Base-by-base conservation (phyloP, 2,797 vertebrate species). In the Pangasius macronema region DNA sequence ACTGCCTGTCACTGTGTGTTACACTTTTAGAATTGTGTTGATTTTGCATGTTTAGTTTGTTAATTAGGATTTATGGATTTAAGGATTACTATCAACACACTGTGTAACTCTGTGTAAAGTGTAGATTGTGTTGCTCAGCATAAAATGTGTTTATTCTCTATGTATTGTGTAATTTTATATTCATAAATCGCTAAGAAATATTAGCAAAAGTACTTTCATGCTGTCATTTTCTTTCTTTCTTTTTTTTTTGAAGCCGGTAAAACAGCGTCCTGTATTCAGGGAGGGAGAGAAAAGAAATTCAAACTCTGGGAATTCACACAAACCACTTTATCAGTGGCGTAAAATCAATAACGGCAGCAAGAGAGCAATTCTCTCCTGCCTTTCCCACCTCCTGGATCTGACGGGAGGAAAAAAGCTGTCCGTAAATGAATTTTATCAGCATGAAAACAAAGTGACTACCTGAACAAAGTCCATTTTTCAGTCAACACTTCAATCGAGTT, bases 361-460 rank as follows among this genome's bases (percentile, higher is more conserved):
- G 84, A 87, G 93, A 88, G 92, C 92, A 94, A 93, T 96, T 95
- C 94, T 94, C 93, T 85, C 3, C 93, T 57, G 92, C 92, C 94
- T 95, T 93, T 94, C 94, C 93, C 94, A 93, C 95, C 93, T 90
- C 90, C 94, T 94, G 95, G 95, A 96, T 96, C 95, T 94, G 81
- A 88, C 93, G 91, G 93, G 22, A 53, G 20, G 20, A 91, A 95
- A 90, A 93, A 93, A 92, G 92, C 92, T 91, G 85, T 90, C 92
- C 88, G 90, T 94, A 95, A 95, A 94, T 93, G 93, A 95, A 95
- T 95, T 95, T 94, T 94, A 95, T 95, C 95, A 94, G 95, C 96
- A 96, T 96, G 96, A 96, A 96, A 96, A 96, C 95, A 96, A 96
- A 96, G 94, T 96, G 95, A 96, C 95, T 95, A 95, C 95, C 95